Evolutionary conservation across 2,888 invertebrate species (phyloP), one percentile per base, ranked within the genome.

Genomic region (Erebia epiphron): DNA sequence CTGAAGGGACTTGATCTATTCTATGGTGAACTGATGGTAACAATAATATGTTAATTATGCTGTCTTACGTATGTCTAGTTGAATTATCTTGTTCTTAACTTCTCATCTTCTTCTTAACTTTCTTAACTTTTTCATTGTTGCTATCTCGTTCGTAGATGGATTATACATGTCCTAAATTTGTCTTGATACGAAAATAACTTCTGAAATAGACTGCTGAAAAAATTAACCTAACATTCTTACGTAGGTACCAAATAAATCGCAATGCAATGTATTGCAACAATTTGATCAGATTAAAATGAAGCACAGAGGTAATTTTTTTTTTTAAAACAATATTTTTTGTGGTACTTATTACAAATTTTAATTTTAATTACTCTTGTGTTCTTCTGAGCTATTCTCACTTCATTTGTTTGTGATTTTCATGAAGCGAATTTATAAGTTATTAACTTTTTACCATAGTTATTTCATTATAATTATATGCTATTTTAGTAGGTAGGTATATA

Each of bases 131-230:
- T 73, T 63, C 68, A 72, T 73, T 70, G 69, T 71, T 64, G 67
- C 74, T 74, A 74, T 74, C 69, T 73, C 70, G 69, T 70, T 69
- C 70, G 67, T 70, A 72, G 73, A 65, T 74, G 68, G 74, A 71
- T 74, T 74, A 72, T 74, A 65, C 75, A 72, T 75, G 75, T 74
- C 75, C 74, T 75, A 74, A 75, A 72, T 75, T 73, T 74, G 74
- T 65, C 71, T 72, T 71, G 75, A 69, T 74, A 74, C 74, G 54
- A 75, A 75, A 75, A 75, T 75, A 75, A 62, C 72, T 72, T 69
- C 63, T 63, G 74, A 74, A 74, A 74, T 67, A 64, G 70, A 58
- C 67, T 67, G 69, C 72, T 74, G 70, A 74, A 74, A 74, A 74
- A 74, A 69, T 73, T 43, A 71, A 73, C 73, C 70, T 72, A 72